A percentile compares a stretch with the other conserved stretches of the same genome.
phyloP scores from a whole-genome alignment of 1,140 invertebrate species.

The Macrobrachium nipponense region DNA sequence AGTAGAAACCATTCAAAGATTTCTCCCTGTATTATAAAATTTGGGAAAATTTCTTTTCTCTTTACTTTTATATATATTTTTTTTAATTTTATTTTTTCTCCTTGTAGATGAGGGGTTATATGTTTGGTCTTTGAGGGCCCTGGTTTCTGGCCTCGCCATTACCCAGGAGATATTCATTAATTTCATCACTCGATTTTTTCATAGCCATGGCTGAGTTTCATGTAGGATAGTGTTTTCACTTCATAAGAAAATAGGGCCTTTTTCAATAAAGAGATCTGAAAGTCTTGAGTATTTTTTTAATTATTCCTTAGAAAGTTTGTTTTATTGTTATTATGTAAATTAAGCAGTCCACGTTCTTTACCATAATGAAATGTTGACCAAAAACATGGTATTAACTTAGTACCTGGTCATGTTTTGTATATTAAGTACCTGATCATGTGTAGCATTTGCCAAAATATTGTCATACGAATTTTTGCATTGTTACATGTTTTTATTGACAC shows the following conservation, averaged over 20 bases:
- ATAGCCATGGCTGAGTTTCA: conserved; percentile 61
- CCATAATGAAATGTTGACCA: too few species aligned
- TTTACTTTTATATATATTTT: conserved; percentile 35
- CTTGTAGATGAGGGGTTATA: conserved; percentile 45
- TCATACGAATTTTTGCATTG: too few species aligned
- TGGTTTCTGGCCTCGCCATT: conserved; percentile 55
- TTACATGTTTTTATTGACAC: too few species aligned
- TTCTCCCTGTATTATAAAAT: conserved; percentile 47
- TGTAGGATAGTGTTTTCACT: conserved; percentile 62
- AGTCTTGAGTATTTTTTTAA: too few species aligned
- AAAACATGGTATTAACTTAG: too few species aligned
- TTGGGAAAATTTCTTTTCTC: conserved; percentile 50
- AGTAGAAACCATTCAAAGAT: conserved; percentile 33
- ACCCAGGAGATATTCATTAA: conserved; percentile 53
- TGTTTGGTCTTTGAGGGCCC: conserved; percentile 54
- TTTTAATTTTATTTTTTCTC: conserved; percentile 49
- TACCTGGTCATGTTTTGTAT: too few species aligned
- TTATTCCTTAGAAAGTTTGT: too few species aligned
- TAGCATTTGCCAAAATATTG: too few species aligned
- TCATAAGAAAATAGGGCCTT: conserved; percentile 61
- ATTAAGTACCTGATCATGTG: too few species aligned
- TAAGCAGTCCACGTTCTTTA: too few species aligned
- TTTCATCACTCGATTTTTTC: conserved; percentile 57
- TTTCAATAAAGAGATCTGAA: conserved; percentile 51
- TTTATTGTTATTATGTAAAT: too few species aligned